Conservation (phyloP, 2,888 invertebrate genomes). For the Parochlus steinenii region DNA sequence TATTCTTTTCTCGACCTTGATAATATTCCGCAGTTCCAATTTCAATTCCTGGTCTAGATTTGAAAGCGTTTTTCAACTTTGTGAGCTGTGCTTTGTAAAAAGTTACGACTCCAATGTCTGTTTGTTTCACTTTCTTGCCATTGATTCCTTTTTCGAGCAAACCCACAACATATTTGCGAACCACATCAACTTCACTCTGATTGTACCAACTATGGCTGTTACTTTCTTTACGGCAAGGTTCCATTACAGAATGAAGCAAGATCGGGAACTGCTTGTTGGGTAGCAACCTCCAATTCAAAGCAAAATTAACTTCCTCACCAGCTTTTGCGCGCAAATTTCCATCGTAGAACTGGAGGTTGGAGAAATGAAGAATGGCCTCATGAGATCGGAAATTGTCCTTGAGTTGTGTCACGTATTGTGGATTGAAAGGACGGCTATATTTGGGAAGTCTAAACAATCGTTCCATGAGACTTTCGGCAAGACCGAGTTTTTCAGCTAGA, state of each 20-base stretch:
- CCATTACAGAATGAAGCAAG: conserved; percentile 40
- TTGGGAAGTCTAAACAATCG: conserved; percentile 39
- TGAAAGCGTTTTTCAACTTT: neutral
- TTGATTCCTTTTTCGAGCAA: conserved; percentile 31
- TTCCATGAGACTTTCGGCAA: conserved; percentile 50
- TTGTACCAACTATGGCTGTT: conserved; percentile 36
- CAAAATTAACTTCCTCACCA: conserved; percentile 15
- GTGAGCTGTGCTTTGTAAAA: conserved; percentile 30
- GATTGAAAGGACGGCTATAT: conserved; percentile 29
- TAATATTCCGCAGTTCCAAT: conserved; percentile 76
- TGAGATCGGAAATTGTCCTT: conserved; percentile 59
- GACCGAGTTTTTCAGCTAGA: conserved; percentile 16
- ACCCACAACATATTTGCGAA: conserved; percentile 38
- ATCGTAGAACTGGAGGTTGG: conserved; percentile 57
- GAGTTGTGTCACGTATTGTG: conserved; percentile 52
- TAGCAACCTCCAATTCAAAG: conserved; percentile 28
- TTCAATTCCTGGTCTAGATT: conserved; percentile 32
- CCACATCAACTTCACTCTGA: conserved; percentile 36
- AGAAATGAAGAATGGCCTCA: conserved; percentile 41
- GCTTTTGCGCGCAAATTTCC: conserved; percentile 31
- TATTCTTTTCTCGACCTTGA: conserved; percentile 70
- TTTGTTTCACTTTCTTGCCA: conserved; percentile 28
- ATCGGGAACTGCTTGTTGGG: conserved; percentile 35
- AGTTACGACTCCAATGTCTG: conserved; percentile 41
- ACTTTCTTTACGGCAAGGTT: conserved; percentile 21